Percentiles rank a stretch among this genome's conserved stretches.
These are phyloP conservation scores for Oryzias celebensis DNA, from an alignment of 2,113 vertebrate species.

Conservation along the genomic window DNA sequence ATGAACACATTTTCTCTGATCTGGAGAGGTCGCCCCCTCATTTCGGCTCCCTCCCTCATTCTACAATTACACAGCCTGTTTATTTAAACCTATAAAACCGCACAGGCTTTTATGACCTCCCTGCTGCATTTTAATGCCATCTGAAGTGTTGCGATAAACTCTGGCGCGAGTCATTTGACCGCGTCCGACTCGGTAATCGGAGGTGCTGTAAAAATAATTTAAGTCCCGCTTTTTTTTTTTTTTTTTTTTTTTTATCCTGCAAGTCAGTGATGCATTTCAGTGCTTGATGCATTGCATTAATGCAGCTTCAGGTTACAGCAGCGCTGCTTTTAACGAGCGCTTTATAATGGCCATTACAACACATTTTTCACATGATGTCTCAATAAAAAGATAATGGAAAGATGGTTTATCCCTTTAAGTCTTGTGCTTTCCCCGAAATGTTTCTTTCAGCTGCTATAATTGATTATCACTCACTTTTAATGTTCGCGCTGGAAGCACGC, in stretches of 20 bases:
- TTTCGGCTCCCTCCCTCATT: no score
- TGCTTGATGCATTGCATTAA: conserved; percentile 5
- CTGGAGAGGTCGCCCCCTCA: no score
- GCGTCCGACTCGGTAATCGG: conserved; percentile 27
- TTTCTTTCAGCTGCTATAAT: no score
- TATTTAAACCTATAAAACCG: conserved; percentile 57
- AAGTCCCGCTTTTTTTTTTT: conserved; percentile 13
- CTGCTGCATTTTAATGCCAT: conserved; percentile 41
- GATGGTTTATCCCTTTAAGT: background rate
- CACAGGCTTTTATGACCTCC: conserved; percentile 48
- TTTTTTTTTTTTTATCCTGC: background rate
- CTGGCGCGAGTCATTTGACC: conserved; percentile 39
- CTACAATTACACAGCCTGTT: conserved; percentile 29
- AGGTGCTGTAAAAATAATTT: conserved; percentile 41
- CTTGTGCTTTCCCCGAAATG: background rate
- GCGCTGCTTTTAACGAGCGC: conserved; percentile 24
- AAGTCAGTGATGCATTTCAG: conserved; percentile 5
- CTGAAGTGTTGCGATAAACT: conserved; percentile 43
- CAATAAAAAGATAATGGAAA: conserved; percentile 16
- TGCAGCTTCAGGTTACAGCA: conserved; percentile 12
- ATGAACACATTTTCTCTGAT: no score
- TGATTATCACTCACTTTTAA: no score
- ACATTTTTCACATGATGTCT: conserved; percentile 12
- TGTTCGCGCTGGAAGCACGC: no score
- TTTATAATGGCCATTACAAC: conserved; percentile 18